These are phyloP conservation scores for Cepphus grylle DNA, from an alignment of 2,113 vertebrate species.

Conservation along the genomic window DNA sequence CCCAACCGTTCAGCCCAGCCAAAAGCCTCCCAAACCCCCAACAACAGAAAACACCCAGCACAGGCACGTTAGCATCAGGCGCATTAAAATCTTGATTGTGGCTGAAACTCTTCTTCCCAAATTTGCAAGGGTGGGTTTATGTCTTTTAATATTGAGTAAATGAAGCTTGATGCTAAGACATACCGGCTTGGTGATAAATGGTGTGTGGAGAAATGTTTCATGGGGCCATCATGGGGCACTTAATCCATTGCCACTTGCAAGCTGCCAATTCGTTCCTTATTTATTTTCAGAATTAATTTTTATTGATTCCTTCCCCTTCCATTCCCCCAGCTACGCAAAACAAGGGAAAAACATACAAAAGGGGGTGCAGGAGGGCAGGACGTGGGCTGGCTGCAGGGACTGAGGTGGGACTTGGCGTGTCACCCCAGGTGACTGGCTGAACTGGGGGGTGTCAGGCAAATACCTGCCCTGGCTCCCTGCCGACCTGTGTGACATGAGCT, in stretches of 20 bases:
- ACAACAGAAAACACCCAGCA: neutral
- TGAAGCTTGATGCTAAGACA: neutral
- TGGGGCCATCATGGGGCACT: neutral
- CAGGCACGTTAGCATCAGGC: neutral
- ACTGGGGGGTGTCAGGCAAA: neutral
- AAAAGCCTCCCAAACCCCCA: neutral
- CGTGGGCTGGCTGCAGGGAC: neutral
- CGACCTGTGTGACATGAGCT: neutral
- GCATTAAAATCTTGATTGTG: neutral
- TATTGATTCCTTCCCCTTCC: constrained; percentile 19
- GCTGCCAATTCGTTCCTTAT: neutral
- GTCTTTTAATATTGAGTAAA: constrained; percentile 1
- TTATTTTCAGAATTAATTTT: constrained; percentile 34
- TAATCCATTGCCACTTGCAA: neutral
- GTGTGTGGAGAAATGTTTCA: neutral
- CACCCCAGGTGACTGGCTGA: neutral
- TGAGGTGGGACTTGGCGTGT: neutral
- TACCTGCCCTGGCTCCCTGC: neutral
- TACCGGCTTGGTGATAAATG: neutral
- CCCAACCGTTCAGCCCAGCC: neutral
- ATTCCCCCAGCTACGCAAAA: neutral
- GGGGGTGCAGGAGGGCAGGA: neutral
- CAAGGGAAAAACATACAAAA: neutral
- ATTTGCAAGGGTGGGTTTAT: neutral
- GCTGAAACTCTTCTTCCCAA: neutral